A percentile compares a stretch with the other conserved stretches of the same genome.
Conservation (phyloP, 2,888 invertebrate species). For the Cheilosia variabilis region DNA sequence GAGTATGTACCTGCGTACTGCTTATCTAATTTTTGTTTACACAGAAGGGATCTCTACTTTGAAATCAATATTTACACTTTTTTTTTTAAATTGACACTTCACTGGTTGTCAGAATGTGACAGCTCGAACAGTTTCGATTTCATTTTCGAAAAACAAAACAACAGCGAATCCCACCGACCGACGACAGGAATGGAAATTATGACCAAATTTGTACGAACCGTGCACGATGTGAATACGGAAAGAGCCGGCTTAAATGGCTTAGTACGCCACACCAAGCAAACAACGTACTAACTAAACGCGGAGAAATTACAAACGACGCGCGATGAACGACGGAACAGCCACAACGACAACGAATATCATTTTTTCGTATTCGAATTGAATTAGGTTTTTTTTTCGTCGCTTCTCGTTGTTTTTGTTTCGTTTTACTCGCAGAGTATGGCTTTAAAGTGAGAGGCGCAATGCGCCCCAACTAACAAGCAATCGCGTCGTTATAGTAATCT, state of each 20-base stretch:
- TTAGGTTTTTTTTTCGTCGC: constrained; percentile 39
- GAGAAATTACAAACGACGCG: constrained; percentile 65
- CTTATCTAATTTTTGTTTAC: constrained; percentile 10
- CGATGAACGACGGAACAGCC: constrained; percentile 53
- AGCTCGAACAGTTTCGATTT: constrained; percentile 39
- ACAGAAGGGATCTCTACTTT: neutral
- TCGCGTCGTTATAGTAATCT: constrained; percentile 51
- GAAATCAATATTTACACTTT: constrained; percentile 17
- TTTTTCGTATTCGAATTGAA: constrained; percentile 49
- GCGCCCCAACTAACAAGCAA: constrained; percentile 42
- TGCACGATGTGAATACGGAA: constrained; percentile 51
- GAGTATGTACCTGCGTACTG: neutral
- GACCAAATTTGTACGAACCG: constrained; percentile 43
- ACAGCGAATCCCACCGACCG: neutral
- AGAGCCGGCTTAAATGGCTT: constrained; percentile 68
- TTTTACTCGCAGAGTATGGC: constrained; percentile 8
- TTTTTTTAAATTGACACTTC: constrained; percentile 24
- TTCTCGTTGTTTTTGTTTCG: constrained; percentile 4
- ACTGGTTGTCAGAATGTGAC: constrained; percentile 43
- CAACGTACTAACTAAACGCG: constrained; percentile 65
- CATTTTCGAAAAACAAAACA: constrained; percentile 24
- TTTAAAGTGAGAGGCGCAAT: constrained; percentile 63
- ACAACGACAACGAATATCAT: constrained; percentile 7
- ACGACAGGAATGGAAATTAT: constrained; percentile 4
- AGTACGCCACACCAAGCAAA: constrained; percentile 54